Evolutionary conservation across 1,140 invertebrate genomes (phyloP).

Genomic region (Contarinia nasturtii): DNA sequence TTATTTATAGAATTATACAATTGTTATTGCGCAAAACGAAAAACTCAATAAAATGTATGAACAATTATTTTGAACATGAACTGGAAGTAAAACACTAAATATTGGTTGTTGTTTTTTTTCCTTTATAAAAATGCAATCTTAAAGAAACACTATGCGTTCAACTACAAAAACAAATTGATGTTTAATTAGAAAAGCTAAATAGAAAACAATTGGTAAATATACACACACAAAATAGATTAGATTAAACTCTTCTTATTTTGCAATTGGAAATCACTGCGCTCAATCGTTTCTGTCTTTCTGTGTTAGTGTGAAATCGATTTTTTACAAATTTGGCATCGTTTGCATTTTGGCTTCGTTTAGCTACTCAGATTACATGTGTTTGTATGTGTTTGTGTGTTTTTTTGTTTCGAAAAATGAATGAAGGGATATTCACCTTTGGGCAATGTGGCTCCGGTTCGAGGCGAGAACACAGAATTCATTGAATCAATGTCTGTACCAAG

Average conservation of each 20-base stretch:
- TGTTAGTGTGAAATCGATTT: background rate
- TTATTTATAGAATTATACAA: background rate
- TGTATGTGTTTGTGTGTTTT: too few relatives aligned
- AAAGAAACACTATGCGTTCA: too few relatives aligned
- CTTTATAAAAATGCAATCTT: background rate
- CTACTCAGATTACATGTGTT: too few relatives aligned
- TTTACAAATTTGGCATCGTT: background rate
- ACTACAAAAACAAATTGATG: background rate
- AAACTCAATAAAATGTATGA: too few relatives aligned
- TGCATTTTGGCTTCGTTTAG: conserved; percentile 19
- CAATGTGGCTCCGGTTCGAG: conserved; percentile 29
- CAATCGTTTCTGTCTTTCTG: background rate
- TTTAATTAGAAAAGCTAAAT: background rate
- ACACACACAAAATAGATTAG: too few relatives aligned
- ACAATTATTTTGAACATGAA: background rate
- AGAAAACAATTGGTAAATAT: too few relatives aligned
- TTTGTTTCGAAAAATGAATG: too few relatives aligned
- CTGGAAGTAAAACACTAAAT: too few relatives aligned
- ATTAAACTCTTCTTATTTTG: too few relatives aligned
- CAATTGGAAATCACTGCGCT: too few relatives aligned
- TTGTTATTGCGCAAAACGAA: background rate
- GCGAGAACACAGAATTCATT: conserved; percentile 24
- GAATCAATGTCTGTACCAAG: conserved; percentile 31
- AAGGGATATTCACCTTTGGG: conserved; percentile 35
- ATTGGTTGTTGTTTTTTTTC: background rate